phyloP scores from a whole-genome alignment of 2,797 vertebrate genomes.

The Alexandromys oeconomus region DNA sequence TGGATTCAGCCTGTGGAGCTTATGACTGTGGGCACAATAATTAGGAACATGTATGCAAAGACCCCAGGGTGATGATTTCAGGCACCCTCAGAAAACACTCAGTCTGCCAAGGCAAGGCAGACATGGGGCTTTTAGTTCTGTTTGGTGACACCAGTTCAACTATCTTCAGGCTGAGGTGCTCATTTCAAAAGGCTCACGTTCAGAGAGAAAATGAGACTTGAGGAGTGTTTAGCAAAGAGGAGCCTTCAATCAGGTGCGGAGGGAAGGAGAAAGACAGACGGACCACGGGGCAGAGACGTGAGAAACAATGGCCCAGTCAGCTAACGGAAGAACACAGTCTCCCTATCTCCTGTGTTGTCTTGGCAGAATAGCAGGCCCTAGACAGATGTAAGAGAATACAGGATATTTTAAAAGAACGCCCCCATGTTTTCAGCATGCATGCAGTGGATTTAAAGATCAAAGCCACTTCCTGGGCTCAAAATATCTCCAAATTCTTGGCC shows the following conservation, averaged over 20 bases:
- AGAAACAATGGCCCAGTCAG: neutral
- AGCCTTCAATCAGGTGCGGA: neutral
- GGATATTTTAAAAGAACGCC: neutral
- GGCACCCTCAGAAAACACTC: neutral
- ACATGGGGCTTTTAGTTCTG: neutral
- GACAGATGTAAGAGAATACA: neutral
- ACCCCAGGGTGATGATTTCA: neutral
- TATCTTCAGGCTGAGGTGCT: neutral
- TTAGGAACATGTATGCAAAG: neutral
- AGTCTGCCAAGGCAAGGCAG: neutral
- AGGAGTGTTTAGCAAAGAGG: neutral
- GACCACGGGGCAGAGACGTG: neutral
- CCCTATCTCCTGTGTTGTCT: neutral
- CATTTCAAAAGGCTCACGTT: neutral
- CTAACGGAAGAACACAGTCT: too few relatives aligned
- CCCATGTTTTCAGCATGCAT: neutral
- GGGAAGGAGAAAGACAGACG: neutral
- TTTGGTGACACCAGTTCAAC: neutral
- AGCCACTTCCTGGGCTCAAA: neutral
- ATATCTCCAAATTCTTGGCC: neutral
- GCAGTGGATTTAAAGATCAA: neutral
- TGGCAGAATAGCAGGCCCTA: neutral
- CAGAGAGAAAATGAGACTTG: conserved; percentile 6
- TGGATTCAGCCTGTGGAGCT: neutral
- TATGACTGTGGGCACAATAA: neutral